phyloP scores from a whole-genome alignment of 2,113 vertebrate species.

The Geococcyx californianus region DNA sequence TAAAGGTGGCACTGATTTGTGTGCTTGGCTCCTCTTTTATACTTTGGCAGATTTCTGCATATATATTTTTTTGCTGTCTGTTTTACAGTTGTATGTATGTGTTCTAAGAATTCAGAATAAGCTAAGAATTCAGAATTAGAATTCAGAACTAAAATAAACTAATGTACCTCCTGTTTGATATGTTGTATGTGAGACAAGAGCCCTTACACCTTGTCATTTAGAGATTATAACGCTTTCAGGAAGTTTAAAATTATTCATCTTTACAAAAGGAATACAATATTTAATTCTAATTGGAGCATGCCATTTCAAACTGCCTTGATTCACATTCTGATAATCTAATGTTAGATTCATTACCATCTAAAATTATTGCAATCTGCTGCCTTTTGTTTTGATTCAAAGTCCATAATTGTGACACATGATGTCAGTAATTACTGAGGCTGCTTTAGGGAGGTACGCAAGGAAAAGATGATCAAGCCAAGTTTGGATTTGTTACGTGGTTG shows the following conservation, averaged over 20 bases:
- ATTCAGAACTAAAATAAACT: too few species aligned
- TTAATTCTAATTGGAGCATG: constrained; percentile 38
- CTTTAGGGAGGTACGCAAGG: constrained; percentile 33
- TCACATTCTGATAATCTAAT: constrained; percentile 52
- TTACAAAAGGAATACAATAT: constrained; percentile 29
- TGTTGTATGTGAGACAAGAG: neutral
- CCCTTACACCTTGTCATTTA: neutral
- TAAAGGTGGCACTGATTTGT: neutral
- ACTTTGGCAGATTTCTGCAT: neutral
- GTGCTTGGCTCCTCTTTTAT: neutral
- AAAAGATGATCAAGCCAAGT: constrained; percentile 39
- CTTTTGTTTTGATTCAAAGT: constrained; percentile 64
- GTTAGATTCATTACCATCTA: constrained; percentile 51
- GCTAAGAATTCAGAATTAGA: neutral
- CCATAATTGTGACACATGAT: constrained; percentile 49
- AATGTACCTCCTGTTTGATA: neutral
- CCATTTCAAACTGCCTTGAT: constrained; percentile 43
- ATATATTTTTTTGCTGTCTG: neutral
- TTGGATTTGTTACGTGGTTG: constrained; percentile 22
- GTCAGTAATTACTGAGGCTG: constrained; percentile 41
- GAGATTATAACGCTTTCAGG: constrained; percentile 1
- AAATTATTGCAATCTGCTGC: constrained; percentile 52
- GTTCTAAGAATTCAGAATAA: neutral
- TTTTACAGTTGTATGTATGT: neutral
- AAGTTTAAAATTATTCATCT: constrained; percentile 49